Base-by-base conservation (phyloP, 2,113 vertebrate genomes). In the Triplophysa siluroides region DNA sequence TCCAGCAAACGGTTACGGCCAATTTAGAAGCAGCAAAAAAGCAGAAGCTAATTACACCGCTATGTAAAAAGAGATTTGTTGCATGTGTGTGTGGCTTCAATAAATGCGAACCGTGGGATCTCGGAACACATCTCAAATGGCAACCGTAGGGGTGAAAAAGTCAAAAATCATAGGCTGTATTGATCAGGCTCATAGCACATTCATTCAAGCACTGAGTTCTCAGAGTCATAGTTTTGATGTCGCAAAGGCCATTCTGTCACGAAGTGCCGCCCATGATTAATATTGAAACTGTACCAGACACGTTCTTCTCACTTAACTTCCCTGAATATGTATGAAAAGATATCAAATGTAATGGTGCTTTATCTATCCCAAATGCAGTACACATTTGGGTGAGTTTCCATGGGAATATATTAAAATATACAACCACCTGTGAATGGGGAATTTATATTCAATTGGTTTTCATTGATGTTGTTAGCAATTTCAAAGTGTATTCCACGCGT, bases 311-410 rank as follows among this genome's bases (percentile, higher is more conserved):
- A 3, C 63, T 65, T 70, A 63, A 65, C 21, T 24, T 43, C 23
- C 14, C 79, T 78, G 62, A 73, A 78, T 81, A 81, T 81, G 83
- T 72, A 84, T 63, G 54, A 64, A 81, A 68, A 58, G 52, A 54
- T 26, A 74, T 84, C 54, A 78, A 78, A 66, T 78, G 45, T 74
- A 70, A 81, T 43, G 62, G 61, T 18, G 33, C 74, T 84, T 62
- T 73, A 68, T 61, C 73, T 50, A 75, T 67, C 26, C 8, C 4
- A 58, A 67, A 50, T 23, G 71, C 58, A 43, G 11, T 61, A 26
- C 11, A 47, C 56, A 56, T 45, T 45, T 45, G 43, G 8, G 2
- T 45, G 43, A 12, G 10, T 11, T 12, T 11, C 43, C 43, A 45
- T 45, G 11, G 43, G 41, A 43, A 29, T 29, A 4, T 38, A 7